Evolutionary conservation across 1,140 invertebrate genomes (phyloP), one percentile per base, ranked within the genome.

Genomic region (Chrysomallon squamiferum): DNA sequence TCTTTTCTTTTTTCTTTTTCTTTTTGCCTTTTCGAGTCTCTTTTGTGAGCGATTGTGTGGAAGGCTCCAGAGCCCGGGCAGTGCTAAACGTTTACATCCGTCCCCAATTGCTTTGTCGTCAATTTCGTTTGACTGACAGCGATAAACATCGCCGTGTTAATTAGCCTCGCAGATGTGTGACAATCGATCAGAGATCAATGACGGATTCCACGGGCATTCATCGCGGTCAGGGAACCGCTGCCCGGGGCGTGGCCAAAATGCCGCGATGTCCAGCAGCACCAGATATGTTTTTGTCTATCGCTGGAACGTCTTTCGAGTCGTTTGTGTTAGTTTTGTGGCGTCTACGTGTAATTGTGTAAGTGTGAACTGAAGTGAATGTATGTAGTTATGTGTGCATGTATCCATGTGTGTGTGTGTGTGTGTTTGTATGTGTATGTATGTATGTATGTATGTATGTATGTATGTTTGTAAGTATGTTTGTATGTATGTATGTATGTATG

Each of bases 111-210:
- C 33, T 45, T 35, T 43, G 64, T 60, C 64, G 64, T 66, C 64
- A 66, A 66, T 66, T 57, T 30, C 7, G 32, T n/a, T 18, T n/a
- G 27, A 50, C 47, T 66, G 64, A 66, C 64, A 60, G 64, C 64
- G 41, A 52, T 66, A 66, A 66, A 66, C 64, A 66, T 49, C 45
- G 47, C 29, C 47, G 57, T 59, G 57, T 66, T 66, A 66, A 66
- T 66, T 66, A 66, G 29, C n/a, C 29, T n/a, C 64, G 43, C 64
- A 66, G 64, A 66, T 60, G 58, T 38, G 43, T 33, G 30, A 47
- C 6, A 47, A 49, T 35, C 59, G 64, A 66, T 66, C 60, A 57
- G 58, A 66, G 60, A 66, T 61, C 64, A 54, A 66, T 66, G 58
- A 61, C 49, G 6, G 54, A 4, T 6, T n/a, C 30, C 29, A 27